Evolutionary conservation across 2,797 vertebrate genomes (phyloP), one percentile per base, ranked within the genome.

Genomic region (Lithobates pipiens): DNA sequence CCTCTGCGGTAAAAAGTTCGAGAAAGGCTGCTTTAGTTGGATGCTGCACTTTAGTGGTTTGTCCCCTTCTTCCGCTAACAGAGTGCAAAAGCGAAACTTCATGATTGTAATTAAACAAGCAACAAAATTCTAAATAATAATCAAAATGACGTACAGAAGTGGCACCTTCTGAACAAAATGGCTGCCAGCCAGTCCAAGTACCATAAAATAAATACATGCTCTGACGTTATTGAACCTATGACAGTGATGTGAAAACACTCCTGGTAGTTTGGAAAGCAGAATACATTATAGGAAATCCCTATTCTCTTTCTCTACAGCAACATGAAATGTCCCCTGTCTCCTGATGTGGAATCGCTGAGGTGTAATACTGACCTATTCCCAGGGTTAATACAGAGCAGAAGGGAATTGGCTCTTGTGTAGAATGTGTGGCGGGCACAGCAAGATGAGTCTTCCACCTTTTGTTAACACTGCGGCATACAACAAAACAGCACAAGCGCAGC

Each of bases 401-500:
- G 46, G 75, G 61, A 78, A 86, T 78, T 79, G 54, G 61, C 81
- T 74, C 85, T 76, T 65, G 70, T 75, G 76, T 65, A 82, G 85
- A 50, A 76, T 65, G 67, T 79, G 57, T 57, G 70, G 44, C 25
- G 42, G 70, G 57, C 90, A 89, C 74, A 90, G 90, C 90, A 91
- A 91, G 85, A 74, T 5, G 93, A 90, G 89, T 89, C 86, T 85
- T 92, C 90, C 85, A 79, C 75, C 85, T 88, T 91, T 90, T 92
- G 90, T 89, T 91, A 92, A 92, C 16, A 85, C 90, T 89, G 91
- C 91, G 90, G 91, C 90, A 92, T 91, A 93, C 93, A 93, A 92
- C 92, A 92, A 92, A 92, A 92, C 89, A 93, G 91, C 91, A 94
- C 90, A 87, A 89, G 91, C 92, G 81, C 89, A 92, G 91, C 89